These are phyloP conservation scores for Acomys russatus DNA, from an alignment of 2,797 vertebrate genomes.

Conservation along the genomic window DNA sequence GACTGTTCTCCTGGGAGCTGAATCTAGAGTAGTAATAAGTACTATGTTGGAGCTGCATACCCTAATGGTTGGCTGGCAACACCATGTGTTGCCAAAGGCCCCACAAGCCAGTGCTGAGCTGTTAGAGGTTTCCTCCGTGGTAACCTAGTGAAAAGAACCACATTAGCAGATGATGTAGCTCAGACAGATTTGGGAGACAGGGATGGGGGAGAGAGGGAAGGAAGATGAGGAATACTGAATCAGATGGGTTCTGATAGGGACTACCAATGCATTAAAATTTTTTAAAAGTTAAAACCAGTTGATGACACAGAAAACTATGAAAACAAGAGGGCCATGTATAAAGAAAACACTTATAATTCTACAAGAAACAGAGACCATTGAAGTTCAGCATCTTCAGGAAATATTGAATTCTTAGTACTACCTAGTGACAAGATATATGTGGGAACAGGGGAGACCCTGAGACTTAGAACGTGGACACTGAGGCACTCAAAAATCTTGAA, in stretches of 20 bases:
- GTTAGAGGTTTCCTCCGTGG: neutral
- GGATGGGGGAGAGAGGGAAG: neutral
- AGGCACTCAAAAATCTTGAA: neutral
- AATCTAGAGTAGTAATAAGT: neutral
- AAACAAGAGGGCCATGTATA: neutral
- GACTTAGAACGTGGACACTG: neutral
- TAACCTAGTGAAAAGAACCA: neutral
- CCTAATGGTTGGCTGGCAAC: neutral
- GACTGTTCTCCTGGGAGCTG: neutral
- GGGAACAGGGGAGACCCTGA: neutral
- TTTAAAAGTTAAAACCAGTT: neutral
- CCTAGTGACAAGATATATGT: neutral
- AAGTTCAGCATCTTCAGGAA: neutral
- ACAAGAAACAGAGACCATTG: neutral
- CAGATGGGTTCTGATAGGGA: neutral
- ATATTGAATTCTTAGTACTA: neutral
- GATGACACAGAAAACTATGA: neutral
- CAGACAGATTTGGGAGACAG: neutral
- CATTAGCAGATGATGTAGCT: neutral
- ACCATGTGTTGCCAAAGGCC: neutral
- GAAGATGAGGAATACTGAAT: neutral
- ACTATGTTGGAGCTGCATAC: neutral
- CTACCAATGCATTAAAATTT: neutral
- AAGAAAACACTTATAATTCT: neutral
- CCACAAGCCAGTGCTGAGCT: neutral